phyloP scores from a whole-genome alignment of 2,888 invertebrate genomes.

The Sarcophaga rosellei region DNA sequence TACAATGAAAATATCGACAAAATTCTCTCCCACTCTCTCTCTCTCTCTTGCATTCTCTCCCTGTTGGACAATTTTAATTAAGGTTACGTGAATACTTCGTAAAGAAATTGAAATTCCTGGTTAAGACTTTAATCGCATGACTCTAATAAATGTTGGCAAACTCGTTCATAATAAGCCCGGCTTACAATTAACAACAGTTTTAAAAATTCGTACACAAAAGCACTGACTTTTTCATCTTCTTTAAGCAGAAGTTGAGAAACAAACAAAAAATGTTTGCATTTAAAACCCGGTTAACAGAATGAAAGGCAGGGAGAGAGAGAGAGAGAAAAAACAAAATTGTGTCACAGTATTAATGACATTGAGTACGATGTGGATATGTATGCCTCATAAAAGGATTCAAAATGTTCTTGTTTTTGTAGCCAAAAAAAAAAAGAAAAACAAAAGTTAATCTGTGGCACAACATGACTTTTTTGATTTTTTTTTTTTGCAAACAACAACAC shows the following conservation, averaged over 20 bases:
- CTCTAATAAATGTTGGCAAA: conserved; percentile 68
- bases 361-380: conserved; percentile 11
- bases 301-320: background rate
- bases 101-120: background rate
- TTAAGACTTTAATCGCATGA: conserved; percentile 63
- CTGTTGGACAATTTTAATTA: background rate
- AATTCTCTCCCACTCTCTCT: no score
- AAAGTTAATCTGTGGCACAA: conserved; percentile 74
- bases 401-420: background rate
- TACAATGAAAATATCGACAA: background rate
- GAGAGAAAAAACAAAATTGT: conserved; percentile 44
- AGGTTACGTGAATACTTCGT: conserved; percentile 55
- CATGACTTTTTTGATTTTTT: conserved; percentile 74
- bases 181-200: conserved; percentile 35
- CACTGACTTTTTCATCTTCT: conserved; percentile 34
- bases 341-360: conserved; percentile 24
- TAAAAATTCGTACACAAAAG: background rate
- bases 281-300: background rate
- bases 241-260: background rate
- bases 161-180: conserved; percentile 60
- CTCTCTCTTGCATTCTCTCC: no score
- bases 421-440: background rate
- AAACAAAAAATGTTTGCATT: background rate
- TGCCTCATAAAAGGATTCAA: conserved; percentile 19
- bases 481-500: conserved; percentile 62